Conservation (phyloP, 2,113 vertebrate species). For the Albula glossodonta region DNA sequence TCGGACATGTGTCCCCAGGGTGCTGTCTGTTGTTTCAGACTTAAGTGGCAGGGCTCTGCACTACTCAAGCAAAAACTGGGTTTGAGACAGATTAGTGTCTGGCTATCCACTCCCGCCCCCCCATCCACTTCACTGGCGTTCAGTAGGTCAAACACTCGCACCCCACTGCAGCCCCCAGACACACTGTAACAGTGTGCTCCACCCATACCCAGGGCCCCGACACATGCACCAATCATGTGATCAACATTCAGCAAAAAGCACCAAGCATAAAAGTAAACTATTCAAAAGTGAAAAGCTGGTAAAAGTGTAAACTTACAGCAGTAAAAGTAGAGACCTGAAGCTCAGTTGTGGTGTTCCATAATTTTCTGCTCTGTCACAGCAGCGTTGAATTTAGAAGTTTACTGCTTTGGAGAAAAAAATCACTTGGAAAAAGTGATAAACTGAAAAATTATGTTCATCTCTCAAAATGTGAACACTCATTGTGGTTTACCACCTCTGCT, state of each 20-base stretch:
- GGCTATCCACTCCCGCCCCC: not conserved
- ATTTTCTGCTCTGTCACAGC: not conserved
- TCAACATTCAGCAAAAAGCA: not conserved
- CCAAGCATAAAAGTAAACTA: not conserved
- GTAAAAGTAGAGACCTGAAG: not conserved
- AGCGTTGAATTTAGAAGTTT: not conserved
- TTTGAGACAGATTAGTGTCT: not conserved
- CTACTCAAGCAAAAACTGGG: conserved; percentile 3
- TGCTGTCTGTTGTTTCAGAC: not conserved
- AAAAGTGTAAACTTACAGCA: not conserved
- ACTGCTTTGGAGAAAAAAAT: not conserved
- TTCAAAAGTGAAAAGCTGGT: not conserved
- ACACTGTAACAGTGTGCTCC: not conserved
- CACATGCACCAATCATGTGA: not conserved
- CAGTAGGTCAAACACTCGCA: not conserved
- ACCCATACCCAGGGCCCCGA: not conserved
- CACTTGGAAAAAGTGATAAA: not conserved
- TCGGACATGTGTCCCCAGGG: not conserved
- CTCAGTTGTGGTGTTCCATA: too few relatives aligned
- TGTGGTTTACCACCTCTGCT: not conserved
- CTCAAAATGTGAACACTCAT: not conserved
- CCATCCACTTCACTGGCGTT: not conserved
- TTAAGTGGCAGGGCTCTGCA: not conserved
- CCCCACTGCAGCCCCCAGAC: not conserved
- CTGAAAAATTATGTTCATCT: not conserved